A percentile compares a stretch with the other conserved stretches of the same genome.
Conservation (phyloP, 2,113 vertebrate genomes). For the Tetrao urogallus region DNA sequence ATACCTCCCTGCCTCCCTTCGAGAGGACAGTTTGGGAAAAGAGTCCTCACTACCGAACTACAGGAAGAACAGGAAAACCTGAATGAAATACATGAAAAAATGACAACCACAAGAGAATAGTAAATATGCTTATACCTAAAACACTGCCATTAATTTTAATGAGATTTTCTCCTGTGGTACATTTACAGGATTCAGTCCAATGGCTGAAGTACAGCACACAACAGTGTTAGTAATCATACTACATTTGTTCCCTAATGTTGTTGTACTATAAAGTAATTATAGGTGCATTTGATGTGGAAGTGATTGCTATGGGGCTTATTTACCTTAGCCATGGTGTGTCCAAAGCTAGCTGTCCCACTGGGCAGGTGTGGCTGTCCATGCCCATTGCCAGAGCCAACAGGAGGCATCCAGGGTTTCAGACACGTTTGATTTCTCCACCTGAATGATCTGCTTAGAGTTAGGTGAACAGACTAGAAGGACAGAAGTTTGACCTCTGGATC, state of each 20-base stretch:
- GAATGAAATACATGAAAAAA: slow-evolving; percentile 1
- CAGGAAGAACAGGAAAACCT: neutral
- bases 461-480: neutral
- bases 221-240: neutral
- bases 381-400: neutral
- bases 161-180: slow-evolving; percentile 1
- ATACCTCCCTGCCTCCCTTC: neutral
- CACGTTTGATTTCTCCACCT: neutral
- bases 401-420: neutral
- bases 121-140: slow-evolving; percentile 29
- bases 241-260: neutral
- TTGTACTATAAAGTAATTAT: neutral
- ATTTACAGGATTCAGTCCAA: slow-evolving; percentile 7
- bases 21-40: neutral
- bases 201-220: neutral
- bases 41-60: neutral
- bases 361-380: neutral
- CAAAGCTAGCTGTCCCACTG: neutral
- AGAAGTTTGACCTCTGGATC: neutral
- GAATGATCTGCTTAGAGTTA: neutral
- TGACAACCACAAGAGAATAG: neutral
- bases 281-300: neutral
- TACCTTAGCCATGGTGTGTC: neutral
- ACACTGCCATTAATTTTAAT: slow-evolving; percentile 9
- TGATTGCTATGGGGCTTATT: neutral